Base-by-base conservation (phyloP, 2,797 vertebrate genomes). In the Podarcis lilfordi region DNA sequence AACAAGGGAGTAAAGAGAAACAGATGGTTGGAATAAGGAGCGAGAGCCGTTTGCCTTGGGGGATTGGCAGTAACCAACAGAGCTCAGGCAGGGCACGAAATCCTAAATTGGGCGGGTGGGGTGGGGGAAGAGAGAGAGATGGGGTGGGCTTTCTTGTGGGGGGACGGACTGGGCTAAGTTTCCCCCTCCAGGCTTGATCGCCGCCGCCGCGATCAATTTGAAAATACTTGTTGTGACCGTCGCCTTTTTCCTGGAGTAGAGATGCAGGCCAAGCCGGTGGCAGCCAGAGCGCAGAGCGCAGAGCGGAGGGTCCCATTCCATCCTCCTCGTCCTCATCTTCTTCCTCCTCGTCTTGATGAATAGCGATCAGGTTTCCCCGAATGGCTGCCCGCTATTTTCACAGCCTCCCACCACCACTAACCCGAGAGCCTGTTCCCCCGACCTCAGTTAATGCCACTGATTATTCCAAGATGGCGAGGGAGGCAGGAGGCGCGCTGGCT, bases 381-480 rank as follows among this genome's bases (percentile, higher is more conserved):
- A 98, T 98, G 98, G 98, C 96, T 97, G 96, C 95, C 97, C 97
- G 96, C 95, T 98, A 96, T 98, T 98, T 98, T 98, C 97, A 97
- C 98, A 98, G 97, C 98, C 98, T 98, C 98, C 98, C 97, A 96
- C 96, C 93, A 96, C 96, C 93, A 97, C 97, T 98, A 97, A 98
- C 97, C 97, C 96, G 94, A 97, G 97, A 97, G 97, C 97, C 97
- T 97, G 97, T 97, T 97, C 96, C 97, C 97, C 94, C 97, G 97
- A 98, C 98, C 98, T 97, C 96, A 95, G 96, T 98, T 98, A 98
- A 98, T 98, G 98, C 97, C 97, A 89, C 97, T 98, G 98, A 98
- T 98, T 98, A 98, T 96, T 98, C 96, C 98, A 98, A 98, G 98
- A 98, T 98, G 98, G 94, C 97, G 94, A 93, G 95, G 91, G 89